Percentiles rank a stretch among this genome's conserved stretches.
Conservation (phyloP, 2,888 invertebrate genomes). For the Lycia hirtaria region DNA sequence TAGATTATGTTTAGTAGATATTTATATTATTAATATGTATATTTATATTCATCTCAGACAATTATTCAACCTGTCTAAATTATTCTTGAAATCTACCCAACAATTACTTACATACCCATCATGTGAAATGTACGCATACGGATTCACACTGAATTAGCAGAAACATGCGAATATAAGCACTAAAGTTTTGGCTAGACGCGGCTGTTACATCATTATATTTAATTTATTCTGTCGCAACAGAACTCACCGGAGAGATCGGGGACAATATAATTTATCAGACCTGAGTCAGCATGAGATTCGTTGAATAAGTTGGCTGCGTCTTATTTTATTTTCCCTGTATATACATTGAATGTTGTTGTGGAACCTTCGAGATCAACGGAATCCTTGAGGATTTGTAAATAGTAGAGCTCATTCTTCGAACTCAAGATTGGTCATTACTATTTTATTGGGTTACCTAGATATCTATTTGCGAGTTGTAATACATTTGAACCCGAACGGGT, state of each 20-base stretch:
- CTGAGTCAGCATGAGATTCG: slow-evolving; percentile 40
- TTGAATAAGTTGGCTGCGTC: slow-evolving; percentile 27
- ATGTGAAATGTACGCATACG: slow-evolving; percentile 30
- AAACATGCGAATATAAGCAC: slow-evolving; percentile 53
- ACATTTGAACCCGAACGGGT: no score
- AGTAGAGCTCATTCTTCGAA: no score
- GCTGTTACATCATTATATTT: slow-evolving; percentile 50
- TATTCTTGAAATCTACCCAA: slow-evolving; percentile 21
- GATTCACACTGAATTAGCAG: slow-evolving; percentile 50
- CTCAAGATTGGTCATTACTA: no score
- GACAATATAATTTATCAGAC: slow-evolving; percentile 46
- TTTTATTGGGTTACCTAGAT: no score
- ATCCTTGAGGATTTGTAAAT: background rate
- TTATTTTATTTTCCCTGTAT: slow-evolving; percentile 35
- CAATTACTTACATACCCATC: slow-evolving; percentile 21
- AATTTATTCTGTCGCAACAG: slow-evolving; percentile 47
- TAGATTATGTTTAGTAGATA: no score
- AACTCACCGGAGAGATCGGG: slow-evolving; percentile 42
- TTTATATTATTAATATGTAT: no score
- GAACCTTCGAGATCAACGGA: background rate
- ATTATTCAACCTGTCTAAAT: no score
- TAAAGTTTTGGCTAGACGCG: slow-evolving; percentile 45
- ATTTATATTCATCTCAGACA: no score
- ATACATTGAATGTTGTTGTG: slow-evolving; percentile 18
- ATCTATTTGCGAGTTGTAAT: no score